phyloP scores from a whole-genome alignment of 2,888 invertebrate genomes.

The Polyommatus icarus region DNA sequence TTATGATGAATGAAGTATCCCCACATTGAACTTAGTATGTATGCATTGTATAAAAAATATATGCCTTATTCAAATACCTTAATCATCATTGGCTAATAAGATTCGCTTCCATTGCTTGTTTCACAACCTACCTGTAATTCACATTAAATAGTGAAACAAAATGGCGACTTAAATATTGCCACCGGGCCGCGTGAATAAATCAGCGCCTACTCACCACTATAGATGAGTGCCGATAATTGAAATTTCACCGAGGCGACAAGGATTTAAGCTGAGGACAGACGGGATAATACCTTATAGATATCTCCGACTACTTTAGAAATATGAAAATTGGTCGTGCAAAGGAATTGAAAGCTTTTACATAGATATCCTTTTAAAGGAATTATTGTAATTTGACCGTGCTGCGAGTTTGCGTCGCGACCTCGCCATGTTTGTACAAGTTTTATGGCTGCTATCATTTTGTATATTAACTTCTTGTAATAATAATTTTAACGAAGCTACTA shows the following conservation, averaged over 20 bases:
- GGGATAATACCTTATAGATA: constrained; percentile 36
- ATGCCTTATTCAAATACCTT: no score
- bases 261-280: constrained; percentile 49
- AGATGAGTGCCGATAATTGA: constrained; percentile 58
- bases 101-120: not conserved
- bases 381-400: not conserved
- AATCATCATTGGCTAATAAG: no score
- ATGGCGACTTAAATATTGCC: constrained; percentile 39
- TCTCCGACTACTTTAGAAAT: constrained; percentile 32
- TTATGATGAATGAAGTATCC: no score
- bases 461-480: not conserved
- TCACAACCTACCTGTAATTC: not conserved
- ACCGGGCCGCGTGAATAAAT: constrained; percentile 48
- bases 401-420: not conserved
- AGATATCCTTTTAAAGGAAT: constrained; percentile 29
- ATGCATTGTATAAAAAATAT: no score
- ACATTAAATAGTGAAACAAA: constrained; percentile 38
- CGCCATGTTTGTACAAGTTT: not conserved
- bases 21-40: no score
- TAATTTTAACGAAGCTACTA: not conserved
- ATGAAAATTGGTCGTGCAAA: constrained; percentile 26
- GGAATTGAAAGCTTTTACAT: constrained; percentile 19
- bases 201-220: constrained; percentile 49
- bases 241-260: constrained; percentile 51
- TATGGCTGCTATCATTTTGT: not conserved